These are phyloP conservation scores for Calameuta idolon DNA, from an alignment of 2,888 invertebrate genomes.

Conservation along the genomic window DNA sequence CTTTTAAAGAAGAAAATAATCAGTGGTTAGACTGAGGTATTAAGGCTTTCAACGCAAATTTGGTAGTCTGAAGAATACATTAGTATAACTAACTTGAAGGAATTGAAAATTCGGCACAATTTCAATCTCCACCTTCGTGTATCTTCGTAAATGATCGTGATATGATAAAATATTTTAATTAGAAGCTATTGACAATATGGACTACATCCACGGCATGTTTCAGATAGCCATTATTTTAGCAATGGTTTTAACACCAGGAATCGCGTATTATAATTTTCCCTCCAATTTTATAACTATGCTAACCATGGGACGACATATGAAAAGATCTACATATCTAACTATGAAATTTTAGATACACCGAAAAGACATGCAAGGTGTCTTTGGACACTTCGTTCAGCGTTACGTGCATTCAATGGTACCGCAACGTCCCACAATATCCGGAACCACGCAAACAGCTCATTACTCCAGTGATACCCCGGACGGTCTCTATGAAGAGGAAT, in stretches of 20 bases:
- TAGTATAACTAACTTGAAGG: neutral
- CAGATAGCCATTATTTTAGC: no score
- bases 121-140: no score
- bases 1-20: no score
- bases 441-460: conserved; percentile 63
- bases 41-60: neutral
- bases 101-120: no score
- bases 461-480: conserved; percentile 68
- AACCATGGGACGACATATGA: neutral
- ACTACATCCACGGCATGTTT: no score
- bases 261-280: neutral
- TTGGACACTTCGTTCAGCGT: conserved; percentile 75
- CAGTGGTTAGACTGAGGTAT: neutral
- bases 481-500: conserved; percentile 90
- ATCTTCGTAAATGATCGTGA: no score
- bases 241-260: no score
- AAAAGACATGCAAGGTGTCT: conserved; percentile 72
- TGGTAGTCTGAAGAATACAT: neutral
- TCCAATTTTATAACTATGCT: neutral
- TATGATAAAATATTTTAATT: no score
- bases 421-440: conserved; percentile 61
- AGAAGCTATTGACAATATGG: no score
- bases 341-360: conserved; percentile 56
- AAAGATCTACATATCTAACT: neutral
- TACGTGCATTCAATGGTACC: conserved; percentile 73